Percentiles rank a stretch among this genome's conserved stretches.
Conservation (phyloP, 2,797 vertebrate species). For the Scarus forsteni region DNA sequence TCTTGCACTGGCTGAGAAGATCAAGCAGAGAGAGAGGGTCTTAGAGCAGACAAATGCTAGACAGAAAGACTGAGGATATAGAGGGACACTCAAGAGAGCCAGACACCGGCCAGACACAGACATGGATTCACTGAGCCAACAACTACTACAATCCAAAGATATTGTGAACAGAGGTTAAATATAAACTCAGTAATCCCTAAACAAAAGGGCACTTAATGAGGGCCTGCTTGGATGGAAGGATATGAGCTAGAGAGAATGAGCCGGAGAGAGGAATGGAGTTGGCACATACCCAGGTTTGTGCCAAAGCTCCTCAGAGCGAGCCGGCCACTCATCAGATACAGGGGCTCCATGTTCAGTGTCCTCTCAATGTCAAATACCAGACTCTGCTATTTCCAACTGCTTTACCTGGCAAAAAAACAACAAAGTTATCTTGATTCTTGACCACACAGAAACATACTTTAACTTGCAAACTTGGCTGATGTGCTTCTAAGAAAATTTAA, state of each 20-base stretch:
- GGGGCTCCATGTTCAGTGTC: conserved; percentile 20
- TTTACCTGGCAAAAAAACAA: conserved; percentile 19
- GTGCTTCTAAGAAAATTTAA: conserved; percentile 44
- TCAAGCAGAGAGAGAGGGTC: conserved; percentile 14
- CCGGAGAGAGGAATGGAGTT: conserved; percentile 36
- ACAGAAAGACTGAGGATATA: conserved; percentile 29
- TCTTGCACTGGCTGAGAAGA: conserved; percentile 32
- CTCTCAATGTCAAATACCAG: conserved; percentile 66
- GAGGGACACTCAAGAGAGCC: conserved; percentile 21
- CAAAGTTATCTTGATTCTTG: neutral
- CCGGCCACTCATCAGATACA: conserved; percentile 13
- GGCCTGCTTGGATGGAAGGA: conserved; percentile 30
- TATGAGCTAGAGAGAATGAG: conserved; percentile 25
- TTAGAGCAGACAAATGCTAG: conserved; percentile 8
- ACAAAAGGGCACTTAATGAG: conserved; percentile 65
- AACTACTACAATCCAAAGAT: conserved; percentile 43
- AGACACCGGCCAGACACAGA: conserved; percentile 44
- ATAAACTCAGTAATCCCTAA: conserved; percentile 69
- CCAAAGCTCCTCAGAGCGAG: conserved; percentile 30
- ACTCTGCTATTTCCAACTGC: conserved; percentile 9
- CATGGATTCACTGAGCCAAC: conserved; percentile 34
- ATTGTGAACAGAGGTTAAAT: conserved; percentile 68
- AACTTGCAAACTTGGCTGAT: conserved; percentile 25
- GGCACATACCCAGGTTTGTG: conserved; percentile 49
- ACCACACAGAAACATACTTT: neutral